Conservation (phyloP, 2,888 invertebrate species). For the Torymus texanus region DNA sequence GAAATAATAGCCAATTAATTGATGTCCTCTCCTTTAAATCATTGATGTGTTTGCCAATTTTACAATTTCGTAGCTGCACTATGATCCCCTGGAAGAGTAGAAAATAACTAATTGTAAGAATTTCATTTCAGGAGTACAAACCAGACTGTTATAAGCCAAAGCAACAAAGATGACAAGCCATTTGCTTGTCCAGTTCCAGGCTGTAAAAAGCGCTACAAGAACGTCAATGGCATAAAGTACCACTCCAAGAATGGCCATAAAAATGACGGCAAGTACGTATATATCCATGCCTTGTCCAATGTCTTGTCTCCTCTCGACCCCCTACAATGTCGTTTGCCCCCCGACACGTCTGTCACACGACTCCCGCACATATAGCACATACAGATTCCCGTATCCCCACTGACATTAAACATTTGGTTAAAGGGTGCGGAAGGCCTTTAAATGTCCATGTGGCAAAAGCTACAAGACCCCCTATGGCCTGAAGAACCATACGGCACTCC, state of each 20-base stretch:
- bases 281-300: no score
- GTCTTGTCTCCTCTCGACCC: no score
- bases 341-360: no score
- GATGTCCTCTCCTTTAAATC: background rate
- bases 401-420: constrained; percentile 31
- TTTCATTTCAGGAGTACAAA: constrained; percentile 48
- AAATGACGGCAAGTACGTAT: constrained; percentile 77
- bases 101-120: constrained; percentile 29
- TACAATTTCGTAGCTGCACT: constrained; percentile 42
- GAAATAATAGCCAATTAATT: background rate
- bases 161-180: constrained; percentile 80
- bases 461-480: constrained; percentile 89
- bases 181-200: constrained; percentile 91
- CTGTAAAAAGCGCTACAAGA: constrained; percentile 91
- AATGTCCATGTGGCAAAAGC: constrained; percentile 90
- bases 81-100: constrained; percentile 11
- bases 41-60: constrained; percentile 12
- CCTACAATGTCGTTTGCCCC: no score
- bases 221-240: constrained; percentile 92
- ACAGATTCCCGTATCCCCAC: background rate
- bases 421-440: constrained; percentile 87
- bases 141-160: constrained; percentile 39
- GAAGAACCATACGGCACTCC: constrained; percentile 81
- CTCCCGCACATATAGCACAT: no score
- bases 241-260: constrained; percentile 92